Evolutionary conservation across 64 coral and sea anemone genomes (phyloP).

Genomic region (Porites australiensis): DNA sequence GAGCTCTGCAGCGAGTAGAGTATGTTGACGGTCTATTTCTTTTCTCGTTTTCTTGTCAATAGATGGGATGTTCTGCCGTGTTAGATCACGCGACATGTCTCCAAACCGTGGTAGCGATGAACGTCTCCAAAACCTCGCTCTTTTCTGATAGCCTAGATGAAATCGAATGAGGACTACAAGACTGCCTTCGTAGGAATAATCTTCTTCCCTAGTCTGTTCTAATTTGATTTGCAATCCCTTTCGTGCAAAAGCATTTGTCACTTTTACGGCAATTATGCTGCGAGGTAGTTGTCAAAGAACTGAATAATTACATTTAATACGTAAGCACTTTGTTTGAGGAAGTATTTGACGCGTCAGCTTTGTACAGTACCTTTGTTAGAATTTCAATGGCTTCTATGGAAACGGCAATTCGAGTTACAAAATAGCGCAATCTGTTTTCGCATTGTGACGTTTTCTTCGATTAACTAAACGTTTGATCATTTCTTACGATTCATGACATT

Average conservation of each 20-base stretch:
- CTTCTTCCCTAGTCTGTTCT: neutral
- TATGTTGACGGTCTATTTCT: conserved; percentile 76
- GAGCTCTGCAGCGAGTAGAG: conserved; percentile 65
- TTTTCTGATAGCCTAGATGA: conserved; percentile 4
- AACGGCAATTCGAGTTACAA: neutral
- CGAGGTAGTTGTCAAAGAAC: neutral
- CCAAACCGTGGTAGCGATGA: neutral
- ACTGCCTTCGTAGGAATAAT: neutral
- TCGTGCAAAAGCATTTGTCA: neutral
- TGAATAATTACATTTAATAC: neutral
- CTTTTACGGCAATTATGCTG: neutral
- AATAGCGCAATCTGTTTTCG: neutral
- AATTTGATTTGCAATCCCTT: neutral
- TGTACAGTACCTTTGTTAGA: neutral
- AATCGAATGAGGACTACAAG: neutral
- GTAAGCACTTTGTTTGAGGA: neutral
- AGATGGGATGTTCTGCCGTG: neutral
- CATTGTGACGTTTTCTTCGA: too few species aligned
- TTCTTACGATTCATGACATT: too few species aligned
- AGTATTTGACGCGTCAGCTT: neutral
- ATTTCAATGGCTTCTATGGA: neutral
- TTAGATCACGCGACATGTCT: neutral
- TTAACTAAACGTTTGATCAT: too few species aligned
- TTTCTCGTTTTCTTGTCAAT: conserved; percentile 48
- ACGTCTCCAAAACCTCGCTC: neutral